Base-by-base conservation (phyloP, 2,888 invertebrate genomes). In the Acrobasis consociella region DNA sequence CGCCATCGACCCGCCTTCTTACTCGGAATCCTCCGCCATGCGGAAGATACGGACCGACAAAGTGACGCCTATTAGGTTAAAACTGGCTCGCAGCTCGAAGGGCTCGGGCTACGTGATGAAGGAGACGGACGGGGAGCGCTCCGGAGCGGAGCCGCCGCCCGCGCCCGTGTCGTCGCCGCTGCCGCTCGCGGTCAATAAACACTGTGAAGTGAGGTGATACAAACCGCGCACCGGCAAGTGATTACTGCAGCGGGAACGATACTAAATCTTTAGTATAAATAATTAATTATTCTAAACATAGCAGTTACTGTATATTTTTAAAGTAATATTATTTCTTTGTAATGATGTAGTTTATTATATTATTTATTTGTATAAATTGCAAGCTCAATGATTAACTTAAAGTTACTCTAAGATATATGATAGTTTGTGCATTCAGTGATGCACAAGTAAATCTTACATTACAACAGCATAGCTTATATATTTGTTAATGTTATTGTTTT, bases 161-260 rank as follows among this genome's bases (percentile, higher is more conserved):
- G 67, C 64, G 67, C 65, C 67, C 64, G 68, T 69, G 49, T 38
- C 84, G 75, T 63, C 83, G 61, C 66, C 77, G 60, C 70, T 79
- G 68, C 74, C 94, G 69, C 93, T 95, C 82, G 93, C 95, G 81
- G 93, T 95, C 77, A 95, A 94, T 86, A 96, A 96, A 94, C 96
- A 96, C 93, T 96, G 96, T 93, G 96, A 96, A 94, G 96, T 96
- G 94, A 97, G 97, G 95, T 97, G 96, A 97, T 96, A 95, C 89
- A 87, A 83, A 83, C 75, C 72, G 68, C 81, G 76, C 65, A 63
- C 68, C 65, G 71, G 73, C 68, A 72, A 62, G 62, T 69, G 67
- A 71, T 65, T 63, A 66, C 31, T 53, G 5, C 16, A 22, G 68
- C 71, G 46, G n/a, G 67, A 67, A 72, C 71, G 69, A 75, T 72